These are phyloP conservation scores for Brienomyrus longianalis DNA, from an alignment of 2,113 vertebrate species.

Conservation along the genomic window DNA sequence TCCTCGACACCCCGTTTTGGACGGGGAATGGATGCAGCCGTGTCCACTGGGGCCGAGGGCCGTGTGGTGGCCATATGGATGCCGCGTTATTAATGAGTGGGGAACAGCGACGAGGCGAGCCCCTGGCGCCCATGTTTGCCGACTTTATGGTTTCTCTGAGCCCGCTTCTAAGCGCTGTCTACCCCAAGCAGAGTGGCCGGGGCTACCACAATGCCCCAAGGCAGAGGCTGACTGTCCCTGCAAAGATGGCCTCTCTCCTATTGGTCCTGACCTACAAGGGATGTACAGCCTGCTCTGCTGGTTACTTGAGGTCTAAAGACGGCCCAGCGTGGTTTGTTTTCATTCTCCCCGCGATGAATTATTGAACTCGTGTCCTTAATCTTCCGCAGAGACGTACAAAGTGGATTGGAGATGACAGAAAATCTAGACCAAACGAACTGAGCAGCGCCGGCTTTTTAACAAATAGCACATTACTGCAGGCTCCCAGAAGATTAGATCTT, in stretches of 20 bases:
- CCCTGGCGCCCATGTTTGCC: constrained; percentile 35
- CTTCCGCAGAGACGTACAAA: constrained; percentile 54
- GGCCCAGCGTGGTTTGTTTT: not conserved
- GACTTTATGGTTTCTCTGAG: not conserved
- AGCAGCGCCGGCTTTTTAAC: constrained; percentile 35
- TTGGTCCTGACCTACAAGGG: not conserved
- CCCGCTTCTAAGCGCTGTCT: not conserved
- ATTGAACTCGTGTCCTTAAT: constrained; percentile 62
- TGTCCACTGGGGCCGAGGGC: constrained; percentile 49
- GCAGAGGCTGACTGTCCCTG: not conserved
- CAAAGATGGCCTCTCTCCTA: not conserved
- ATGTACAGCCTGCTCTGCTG: not conserved
- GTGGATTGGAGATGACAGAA: constrained; percentile 40
- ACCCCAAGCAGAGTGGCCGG: not conserved
- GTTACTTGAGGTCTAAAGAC: not conserved
- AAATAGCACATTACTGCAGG: constrained; percentile 12
- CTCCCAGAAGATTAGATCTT: constrained; percentile 15
- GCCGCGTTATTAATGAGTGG: constrained; percentile 58
- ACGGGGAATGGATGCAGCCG: constrained; percentile 36
- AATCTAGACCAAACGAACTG: constrained; percentile 27
- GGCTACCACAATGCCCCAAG: not conserved
- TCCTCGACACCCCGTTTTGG: constrained; percentile 35
- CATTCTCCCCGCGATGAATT: constrained; percentile 22
- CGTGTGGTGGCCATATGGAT: constrained; percentile 63
- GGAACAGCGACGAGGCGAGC: not conserved